Base-by-base conservation (phyloP, 2,797 vertebrate genomes). In the Pyrocephalus nanus region DNA sequence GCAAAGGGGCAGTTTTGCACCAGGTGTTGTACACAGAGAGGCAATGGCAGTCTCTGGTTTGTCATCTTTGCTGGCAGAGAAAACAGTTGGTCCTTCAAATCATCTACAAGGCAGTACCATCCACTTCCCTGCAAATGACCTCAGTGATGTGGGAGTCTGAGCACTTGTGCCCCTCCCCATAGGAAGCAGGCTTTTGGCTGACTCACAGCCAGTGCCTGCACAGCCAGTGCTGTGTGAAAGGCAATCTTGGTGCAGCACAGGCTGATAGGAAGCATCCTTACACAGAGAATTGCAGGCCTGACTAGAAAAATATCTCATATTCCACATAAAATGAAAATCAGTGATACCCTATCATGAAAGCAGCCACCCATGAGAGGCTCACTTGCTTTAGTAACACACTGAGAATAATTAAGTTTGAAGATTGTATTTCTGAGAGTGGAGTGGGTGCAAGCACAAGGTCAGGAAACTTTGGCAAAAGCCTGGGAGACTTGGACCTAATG, bases 361-460 rank as follows among this genome's bases (percentile, higher is more conserved):
- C 91, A 91, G 90, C 82, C 58, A 88, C 76, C 69, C 93, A 27
- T 80, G 87, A 92, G 87, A 93, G 36, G 30, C 47, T 77, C 26
- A 17, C 71, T 86, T 72, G 51, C 82, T 93, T 92, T 81, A 78
- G 64, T 54, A 76, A 89, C 12, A 9, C 50, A 6, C 30, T n/a
- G 67, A 87, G 70, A 78, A 93, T 94, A 93, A 93, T 92, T 83
- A 86, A 88, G 58, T 86, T 93, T 81, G 83, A 88, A 91, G 73
- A 78, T 30, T 42, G 19, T 54, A 30, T 92, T 94, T 93, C 50
- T 45, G 82, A 74, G 69, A 66, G 62, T n/a, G 40, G 58, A n/a
- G 22, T 75, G 73, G 1, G 2, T 91, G 84, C 53, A 93, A 92
- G 67, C 55, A 53, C 60, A 57, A 84, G 76, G 91, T 91, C 85